Percentiles rank a stretch among this genome's conserved stretches.
Evolutionary conservation across 1,140 invertebrate genomes (phyloP).

Genomic region (Sarcophaga peregrina): DNA sequence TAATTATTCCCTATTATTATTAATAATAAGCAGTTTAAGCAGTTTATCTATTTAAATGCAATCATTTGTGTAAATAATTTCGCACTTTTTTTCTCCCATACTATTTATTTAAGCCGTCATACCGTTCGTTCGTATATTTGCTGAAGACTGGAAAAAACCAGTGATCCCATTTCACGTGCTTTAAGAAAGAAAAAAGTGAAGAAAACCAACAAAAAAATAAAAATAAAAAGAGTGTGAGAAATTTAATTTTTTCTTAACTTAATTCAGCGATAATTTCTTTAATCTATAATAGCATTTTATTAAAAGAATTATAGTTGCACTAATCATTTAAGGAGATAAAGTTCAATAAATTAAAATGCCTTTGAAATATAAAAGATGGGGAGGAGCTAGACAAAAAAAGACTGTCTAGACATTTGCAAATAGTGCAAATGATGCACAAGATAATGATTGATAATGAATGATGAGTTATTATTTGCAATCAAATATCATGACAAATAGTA

Average conservation of each 20-base stretch:
- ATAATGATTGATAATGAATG: no score
- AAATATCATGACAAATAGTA: no score
- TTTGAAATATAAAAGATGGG: neutral
- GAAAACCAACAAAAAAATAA: no score
- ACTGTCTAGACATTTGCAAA: no score
- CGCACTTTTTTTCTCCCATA: neutral
- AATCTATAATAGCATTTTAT: no score
- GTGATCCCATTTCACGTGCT: slow-evolving; percentile 24
- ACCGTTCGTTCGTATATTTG: neutral
- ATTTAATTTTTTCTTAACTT: no score
- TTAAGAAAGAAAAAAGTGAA: neutral
- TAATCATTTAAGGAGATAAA: slow-evolving; percentile 5
- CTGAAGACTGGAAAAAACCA: slow-evolving; percentile 39
- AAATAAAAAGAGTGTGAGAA: no score
- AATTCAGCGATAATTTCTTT: no score
- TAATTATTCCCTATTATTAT: neutral
- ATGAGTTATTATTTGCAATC: no score
- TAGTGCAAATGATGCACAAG: no score
- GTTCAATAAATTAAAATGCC: neutral
- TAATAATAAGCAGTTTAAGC: no score
- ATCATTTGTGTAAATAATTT: slow-evolving; percentile 29
- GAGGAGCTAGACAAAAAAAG: no score
- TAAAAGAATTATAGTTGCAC: neutral
- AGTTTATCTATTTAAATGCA: neutral
- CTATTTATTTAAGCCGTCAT: neutral